Evolutionary conservation across 2,113 vertebrate genomes (phyloP).

Genomic region (Stigmatopora argus): DNA sequence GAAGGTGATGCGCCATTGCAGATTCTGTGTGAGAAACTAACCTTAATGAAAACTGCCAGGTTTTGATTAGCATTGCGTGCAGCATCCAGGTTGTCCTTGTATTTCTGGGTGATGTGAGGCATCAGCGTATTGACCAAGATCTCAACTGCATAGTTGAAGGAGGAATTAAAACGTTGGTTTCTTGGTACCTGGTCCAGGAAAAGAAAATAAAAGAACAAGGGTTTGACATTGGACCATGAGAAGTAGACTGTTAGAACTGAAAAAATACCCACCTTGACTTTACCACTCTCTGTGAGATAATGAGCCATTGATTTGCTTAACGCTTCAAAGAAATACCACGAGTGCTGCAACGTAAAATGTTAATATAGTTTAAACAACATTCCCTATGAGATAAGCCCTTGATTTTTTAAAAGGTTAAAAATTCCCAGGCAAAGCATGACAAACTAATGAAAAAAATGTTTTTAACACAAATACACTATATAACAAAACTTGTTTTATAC

Average conservation of each 20-base stretch:
- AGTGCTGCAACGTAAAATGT: slow-evolving; percentile 75
- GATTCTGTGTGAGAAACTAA: slow-evolving; percentile 31
- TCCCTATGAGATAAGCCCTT: too few species aligned
- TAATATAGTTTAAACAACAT: background rate
- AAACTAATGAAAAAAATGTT: background rate
- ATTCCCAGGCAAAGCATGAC: background rate
- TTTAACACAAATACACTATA: too few species aligned
- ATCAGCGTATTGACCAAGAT: slow-evolving; percentile 90
- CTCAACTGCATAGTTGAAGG: slow-evolving; percentile 89
- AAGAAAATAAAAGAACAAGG: background rate
- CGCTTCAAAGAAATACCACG: slow-evolving; percentile 97
- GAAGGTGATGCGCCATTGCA: background rate
- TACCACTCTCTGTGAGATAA: slow-evolving; percentile 84
- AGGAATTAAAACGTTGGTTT: slow-evolving; percentile 89
- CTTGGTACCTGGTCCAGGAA: slow-evolving; percentile 73
- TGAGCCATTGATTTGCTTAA: slow-evolving; percentile 96
- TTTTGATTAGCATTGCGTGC: slow-evolving; percentile 95
- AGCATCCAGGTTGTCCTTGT: slow-evolving; percentile 91
- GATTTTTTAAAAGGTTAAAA: background rate
- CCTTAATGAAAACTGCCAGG: slow-evolving; percentile 92
- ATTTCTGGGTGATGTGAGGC: slow-evolving; percentile 97
- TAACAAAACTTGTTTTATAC: too few species aligned
- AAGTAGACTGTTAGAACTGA: background rate
- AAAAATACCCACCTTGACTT: slow-evolving; percentile 77
- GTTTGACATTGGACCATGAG: background rate